These are phyloP conservation scores for Dioctria rufipes DNA, from an alignment of 2,888 invertebrate genomes.

Conservation along the genomic window DNA sequence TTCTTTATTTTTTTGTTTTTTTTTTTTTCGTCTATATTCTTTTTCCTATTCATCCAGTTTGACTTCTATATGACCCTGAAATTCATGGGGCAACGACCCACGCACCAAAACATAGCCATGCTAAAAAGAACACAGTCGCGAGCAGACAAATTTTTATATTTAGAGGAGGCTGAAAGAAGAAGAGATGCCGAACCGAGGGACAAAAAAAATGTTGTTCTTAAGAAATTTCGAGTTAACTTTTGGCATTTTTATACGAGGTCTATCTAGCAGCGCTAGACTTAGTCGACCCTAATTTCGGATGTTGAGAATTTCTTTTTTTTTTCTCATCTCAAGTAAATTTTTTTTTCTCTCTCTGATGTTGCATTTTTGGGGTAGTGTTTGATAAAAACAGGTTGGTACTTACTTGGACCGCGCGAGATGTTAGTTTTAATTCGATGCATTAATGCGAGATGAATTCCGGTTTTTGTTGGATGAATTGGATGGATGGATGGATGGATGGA, in stretches of 20 bases:
- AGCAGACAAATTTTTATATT: conserved; percentile 16
- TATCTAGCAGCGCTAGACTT: background rate
- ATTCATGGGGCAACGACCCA: conserved; percentile 64
- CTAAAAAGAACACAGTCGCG: conserved; percentile 47
- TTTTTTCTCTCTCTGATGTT: background rate
- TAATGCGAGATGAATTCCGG: conserved; percentile 14
- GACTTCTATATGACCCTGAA: conserved; percentile 65
- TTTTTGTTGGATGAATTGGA: background rate
- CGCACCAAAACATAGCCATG: conserved; percentile 58
- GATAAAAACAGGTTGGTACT: conserved; percentile 54
- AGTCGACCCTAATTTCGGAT: conserved; percentile 23
- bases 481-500: no score
- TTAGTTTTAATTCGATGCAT: conserved; percentile 26
- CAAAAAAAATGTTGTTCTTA: conserved; percentile 54
- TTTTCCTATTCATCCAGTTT: conserved; percentile 57
- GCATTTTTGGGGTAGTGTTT: conserved; percentile 37
- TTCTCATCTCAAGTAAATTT: conserved; percentile 1
- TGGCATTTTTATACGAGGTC: conserved; percentile 44
- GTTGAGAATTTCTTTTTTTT: conserved; percentile 27
- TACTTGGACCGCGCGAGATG: conserved; percentile 2
- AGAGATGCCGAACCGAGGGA: conserved; percentile 1
- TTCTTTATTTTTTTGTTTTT: background rate
- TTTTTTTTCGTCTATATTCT: conserved; percentile 1
- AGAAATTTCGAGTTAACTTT: conserved; percentile 58
- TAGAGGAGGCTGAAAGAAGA: conserved; percentile 19